phyloP scores from a whole-genome alignment of 2,888 invertebrate species.

The Periphyllus acericola region DNA sequence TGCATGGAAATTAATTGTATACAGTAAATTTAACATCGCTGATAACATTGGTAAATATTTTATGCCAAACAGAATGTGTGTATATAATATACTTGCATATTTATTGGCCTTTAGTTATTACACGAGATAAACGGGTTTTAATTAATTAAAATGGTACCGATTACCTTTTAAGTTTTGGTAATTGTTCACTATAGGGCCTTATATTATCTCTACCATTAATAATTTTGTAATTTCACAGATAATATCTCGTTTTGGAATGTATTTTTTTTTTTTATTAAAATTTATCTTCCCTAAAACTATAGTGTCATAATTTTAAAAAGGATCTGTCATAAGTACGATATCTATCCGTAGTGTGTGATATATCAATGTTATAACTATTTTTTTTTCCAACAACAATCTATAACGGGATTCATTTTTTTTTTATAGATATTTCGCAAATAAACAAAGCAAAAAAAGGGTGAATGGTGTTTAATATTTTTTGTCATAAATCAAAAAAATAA shows the following conservation, averaged over 20 bases:
- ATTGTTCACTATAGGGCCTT: not conserved
- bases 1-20: not conserved
- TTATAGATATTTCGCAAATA: not conserved
- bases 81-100: not conserved
- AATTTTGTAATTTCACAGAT: not conserved
- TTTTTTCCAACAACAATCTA: not conserved
- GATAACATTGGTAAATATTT: not conserved
- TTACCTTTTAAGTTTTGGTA: not conserved
- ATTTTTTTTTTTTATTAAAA: not conserved
- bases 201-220: not conserved
- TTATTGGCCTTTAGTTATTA: not conserved
- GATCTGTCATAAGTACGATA: conserved; percentile 2
- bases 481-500: conserved; percentile 11
- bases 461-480: conserved; percentile 1
- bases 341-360: conserved; percentile 7
- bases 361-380: not conserved
- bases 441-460: not conserved
- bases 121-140: not conserved
- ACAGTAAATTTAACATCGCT: not conserved
- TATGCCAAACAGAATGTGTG: not conserved
- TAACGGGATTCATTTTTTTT: not conserved
- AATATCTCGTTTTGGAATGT: not conserved
- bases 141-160: not conserved
- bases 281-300: not conserved
- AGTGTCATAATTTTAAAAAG: not conserved